A percentile compares a stretch with the other conserved stretches of the same genome.
phyloP scores from a whole-genome alignment of 2,113 vertebrate genomes.

The Atractosteus spatula region DNA sequence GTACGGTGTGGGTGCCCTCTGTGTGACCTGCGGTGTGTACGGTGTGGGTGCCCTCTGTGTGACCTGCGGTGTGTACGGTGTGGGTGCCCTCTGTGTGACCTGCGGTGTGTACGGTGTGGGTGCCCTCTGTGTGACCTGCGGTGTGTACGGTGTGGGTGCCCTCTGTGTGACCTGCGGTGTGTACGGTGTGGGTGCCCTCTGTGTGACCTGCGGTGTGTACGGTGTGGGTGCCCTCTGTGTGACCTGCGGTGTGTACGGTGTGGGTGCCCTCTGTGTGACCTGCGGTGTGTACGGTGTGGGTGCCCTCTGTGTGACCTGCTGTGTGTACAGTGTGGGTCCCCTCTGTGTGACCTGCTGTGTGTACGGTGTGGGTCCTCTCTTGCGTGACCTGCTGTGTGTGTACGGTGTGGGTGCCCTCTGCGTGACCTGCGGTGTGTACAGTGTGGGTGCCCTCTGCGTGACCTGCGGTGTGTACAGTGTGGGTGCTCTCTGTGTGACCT shows the following conservation, averaged over 20 bases:
- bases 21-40: neutral
- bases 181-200: neutral
- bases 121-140: too few relatives aligned
- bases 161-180: conserved; percentile 7
- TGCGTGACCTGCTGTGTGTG: neutral
- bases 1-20: neutral
- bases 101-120: neutral
- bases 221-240: too few relatives aligned
- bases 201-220: conserved; percentile 12
- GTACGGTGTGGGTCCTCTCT: too few relatives aligned
- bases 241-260: neutral
- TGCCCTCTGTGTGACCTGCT: too few relatives aligned
- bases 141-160: neutral
- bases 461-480: neutral
- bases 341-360: neutral
- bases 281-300: neutral
- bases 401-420: too few relatives aligned
- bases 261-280: neutral
- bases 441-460: neutral
- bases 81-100: conserved; percentile 42
- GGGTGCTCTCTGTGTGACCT: neutral
- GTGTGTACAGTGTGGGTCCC: neutral
- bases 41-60: neutral
- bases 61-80: conserved; percentile 60
- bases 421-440: neutral